These are phyloP conservation scores for Geococcyx californianus DNA, from an alignment of 2,113 vertebrate species.

Conservation along the genomic window DNA sequence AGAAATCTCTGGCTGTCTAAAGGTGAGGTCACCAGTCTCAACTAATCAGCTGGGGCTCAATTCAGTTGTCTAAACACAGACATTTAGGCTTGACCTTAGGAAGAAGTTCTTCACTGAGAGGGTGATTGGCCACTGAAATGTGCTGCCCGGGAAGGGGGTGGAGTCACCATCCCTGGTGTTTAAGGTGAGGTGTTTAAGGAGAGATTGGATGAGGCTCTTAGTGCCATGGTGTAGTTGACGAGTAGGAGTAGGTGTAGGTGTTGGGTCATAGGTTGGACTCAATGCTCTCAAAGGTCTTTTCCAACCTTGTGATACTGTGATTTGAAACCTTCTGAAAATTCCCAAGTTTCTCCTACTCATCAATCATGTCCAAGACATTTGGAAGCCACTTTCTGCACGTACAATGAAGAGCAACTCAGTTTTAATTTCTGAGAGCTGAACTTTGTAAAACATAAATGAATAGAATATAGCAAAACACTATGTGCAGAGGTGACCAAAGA, in stretches of 20 bases:
- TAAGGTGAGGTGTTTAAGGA: no score
- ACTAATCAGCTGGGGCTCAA: background rate
- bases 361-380: background rate
- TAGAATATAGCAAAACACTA: background rate
- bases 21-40: background rate
- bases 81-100: no score
- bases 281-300: no score
- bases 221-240: no score
- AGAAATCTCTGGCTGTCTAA: background rate
- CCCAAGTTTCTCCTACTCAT: background rate
- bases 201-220: no score
- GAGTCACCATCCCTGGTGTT: no score
- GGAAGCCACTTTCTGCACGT: background rate
- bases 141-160: no score
- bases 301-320: no score
- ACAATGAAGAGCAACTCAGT: background rate
- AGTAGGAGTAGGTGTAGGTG: no score
- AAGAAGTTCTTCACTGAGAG: no score
- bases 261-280: no score
- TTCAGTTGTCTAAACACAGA: background rate
- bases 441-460: background rate
- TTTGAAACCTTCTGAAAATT: background rate
- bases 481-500: background rate
- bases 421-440: background rate
- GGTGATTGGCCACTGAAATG: no score